These are phyloP conservation scores for Eledone cirrhosa DNA, from an alignment of 2,888 invertebrate species.

Conservation along the genomic window DNA sequence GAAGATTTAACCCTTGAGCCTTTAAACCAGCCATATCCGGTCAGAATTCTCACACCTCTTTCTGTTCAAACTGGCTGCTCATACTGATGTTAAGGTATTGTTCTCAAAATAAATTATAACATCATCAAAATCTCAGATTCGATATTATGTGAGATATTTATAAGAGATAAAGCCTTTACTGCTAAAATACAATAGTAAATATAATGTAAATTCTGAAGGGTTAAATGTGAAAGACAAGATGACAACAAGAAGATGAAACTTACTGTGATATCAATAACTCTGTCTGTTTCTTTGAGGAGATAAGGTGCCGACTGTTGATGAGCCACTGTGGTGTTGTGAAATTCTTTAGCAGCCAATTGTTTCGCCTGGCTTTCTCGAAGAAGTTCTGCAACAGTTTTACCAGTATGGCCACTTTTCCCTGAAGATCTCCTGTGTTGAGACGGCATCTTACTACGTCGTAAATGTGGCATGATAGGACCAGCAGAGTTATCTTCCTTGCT, in stretches of 20 bases:
- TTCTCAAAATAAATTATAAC: too few relatives aligned
- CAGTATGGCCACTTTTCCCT: constrained; percentile 7
- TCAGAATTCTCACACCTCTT: too few relatives aligned
- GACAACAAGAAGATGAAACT: not conserved
- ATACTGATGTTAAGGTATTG: too few relatives aligned
- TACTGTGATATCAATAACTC: constrained; percentile 14
- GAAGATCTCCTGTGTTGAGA: not conserved
- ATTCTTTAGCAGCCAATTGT: constrained; percentile 26
- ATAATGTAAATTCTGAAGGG: too few relatives aligned
- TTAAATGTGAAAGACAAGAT: too few relatives aligned
- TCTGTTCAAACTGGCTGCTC: too few relatives aligned
- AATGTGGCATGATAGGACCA: not conserved
- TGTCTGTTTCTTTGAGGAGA: constrained; percentile 11
- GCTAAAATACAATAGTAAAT: too few relatives aligned
- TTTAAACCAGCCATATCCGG: too few relatives aligned
- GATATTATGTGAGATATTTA: too few relatives aligned
- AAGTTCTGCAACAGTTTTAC: constrained; percentile 30
- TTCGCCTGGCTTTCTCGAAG: constrained; percentile 28
- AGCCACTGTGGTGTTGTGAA: constrained; percentile 12
- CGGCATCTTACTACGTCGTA: not conserved
- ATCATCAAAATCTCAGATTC: too few relatives aligned
- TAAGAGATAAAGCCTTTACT: too few relatives aligned
- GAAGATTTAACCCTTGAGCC: too few relatives aligned
- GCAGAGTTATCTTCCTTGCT: constrained; percentile 18
- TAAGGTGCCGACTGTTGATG: not conserved